phyloP scores from a whole-genome alignment of 2,888 invertebrate genomes.

The Eilema depressum region DNA sequence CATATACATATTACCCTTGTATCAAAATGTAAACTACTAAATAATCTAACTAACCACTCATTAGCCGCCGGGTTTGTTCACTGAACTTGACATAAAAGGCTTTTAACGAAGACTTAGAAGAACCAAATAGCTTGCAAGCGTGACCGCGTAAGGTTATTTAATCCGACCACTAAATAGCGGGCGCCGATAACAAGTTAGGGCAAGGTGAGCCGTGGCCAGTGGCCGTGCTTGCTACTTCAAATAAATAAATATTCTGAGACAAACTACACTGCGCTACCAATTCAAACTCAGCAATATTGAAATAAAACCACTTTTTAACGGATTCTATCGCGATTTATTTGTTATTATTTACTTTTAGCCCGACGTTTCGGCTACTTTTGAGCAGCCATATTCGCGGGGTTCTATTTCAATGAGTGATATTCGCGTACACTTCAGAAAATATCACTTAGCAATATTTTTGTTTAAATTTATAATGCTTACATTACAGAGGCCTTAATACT shows the following conservation, averaged over 20 bases:
- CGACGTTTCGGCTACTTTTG: too few relatives aligned
- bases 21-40: not conserved
- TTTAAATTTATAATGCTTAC: too few relatives aligned
- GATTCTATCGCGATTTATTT: too few relatives aligned
- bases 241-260: not conserved
- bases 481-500: too few relatives aligned
- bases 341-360: too few relatives aligned
- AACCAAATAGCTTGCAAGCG: not conserved
- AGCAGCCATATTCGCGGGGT: too few relatives aligned
- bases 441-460: too few relatives aligned
- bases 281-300: not conserved
- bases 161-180: conserved; percentile 1
- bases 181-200: not conserved
- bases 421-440: too few relatives aligned
- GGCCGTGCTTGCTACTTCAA: not conserved
- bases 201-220: not conserved
- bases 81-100: not conserved
- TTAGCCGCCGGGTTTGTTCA: not conserved
- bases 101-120: not conserved
- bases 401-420: too few relatives aligned
- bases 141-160: conserved; percentile 2
- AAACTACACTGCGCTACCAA: not conserved
- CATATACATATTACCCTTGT: too few relatives aligned
- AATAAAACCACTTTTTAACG: too few relatives aligned
- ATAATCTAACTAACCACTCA: not conserved